Evolutionary conservation across 2,113 vertebrate species (phyloP), one percentile per base, ranked within the genome.

Genomic region (Indicator maculatus): DNA sequence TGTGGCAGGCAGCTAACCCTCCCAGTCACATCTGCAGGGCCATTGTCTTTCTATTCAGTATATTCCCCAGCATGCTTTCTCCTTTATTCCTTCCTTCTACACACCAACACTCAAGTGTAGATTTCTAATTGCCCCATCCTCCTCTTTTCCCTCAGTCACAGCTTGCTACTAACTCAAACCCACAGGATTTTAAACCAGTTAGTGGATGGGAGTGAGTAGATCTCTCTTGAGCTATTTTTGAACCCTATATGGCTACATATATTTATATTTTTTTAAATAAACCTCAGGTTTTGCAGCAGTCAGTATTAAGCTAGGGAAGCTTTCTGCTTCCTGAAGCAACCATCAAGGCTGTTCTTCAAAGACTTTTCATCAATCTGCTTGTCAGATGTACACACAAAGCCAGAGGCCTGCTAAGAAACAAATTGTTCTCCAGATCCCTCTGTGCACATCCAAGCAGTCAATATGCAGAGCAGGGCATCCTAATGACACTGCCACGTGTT

Each of bases 401-500:
- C 31, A 24, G 1, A 79, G 41, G 24, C 31, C 41, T 58, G 41
- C 83, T 45, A 39, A 64, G 33, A 52, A 36, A 38, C 38, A 67
- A 58, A 78, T 5, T 1, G 2, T 16, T 27, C 41, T 58, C 66
- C 5, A 27, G 31, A 38, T 33, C 18, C 7, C 38, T 19, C 56
- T 26, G 19, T 9, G 44, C 50, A 31, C 18, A 38, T 26, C 24
- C 5, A 0, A 66, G 45, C 31, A 39, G 39, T 24, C 58, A 12
- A 23, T 8, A 38, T 4, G 24, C 21, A 8, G 75, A 70, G 53
- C 53, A 70, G 52, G 18, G 12, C 45, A 50, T 10, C 9, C 52
- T 11, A 36, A 82, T 36, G 8, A 39, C 12, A 14, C 24, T 16
- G 31, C 67, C 45, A 17, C 0, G 1, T 1, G 0, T 8, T 1